Percentiles rank a stretch among this genome's conserved stretches.
Evolutionary conservation across 2,888 invertebrate species (phyloP).

Genomic region (Anodontia alba): DNA sequence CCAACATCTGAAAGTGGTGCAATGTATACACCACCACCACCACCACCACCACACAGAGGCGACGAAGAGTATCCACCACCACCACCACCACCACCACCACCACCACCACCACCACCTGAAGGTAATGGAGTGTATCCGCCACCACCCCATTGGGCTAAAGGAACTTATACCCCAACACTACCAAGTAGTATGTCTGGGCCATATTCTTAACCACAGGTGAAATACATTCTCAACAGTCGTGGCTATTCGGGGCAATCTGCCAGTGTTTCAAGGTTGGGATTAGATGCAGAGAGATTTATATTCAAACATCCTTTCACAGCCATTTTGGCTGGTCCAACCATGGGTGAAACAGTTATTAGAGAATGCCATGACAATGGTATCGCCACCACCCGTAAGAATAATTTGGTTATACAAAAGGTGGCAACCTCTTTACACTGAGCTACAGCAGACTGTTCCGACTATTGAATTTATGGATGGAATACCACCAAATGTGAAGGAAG

Average conservation of each 20-base stretch:
- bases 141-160: neutral
- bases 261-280: neutral
- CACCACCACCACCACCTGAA: constrained; percentile 11
- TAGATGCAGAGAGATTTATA: neutral
- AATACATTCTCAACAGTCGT: neutral
- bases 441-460: neutral
- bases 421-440: neutral
- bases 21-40: constrained; percentile 4
- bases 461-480: neutral
- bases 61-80: neutral
- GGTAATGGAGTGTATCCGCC: neutral
- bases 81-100: neutral
- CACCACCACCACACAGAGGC: neutral
- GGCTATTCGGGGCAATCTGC: neutral
- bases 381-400: neutral
- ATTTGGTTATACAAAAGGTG: constrained; percentile 2
- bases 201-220: neutral
- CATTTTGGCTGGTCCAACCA: neutral
- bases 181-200: neutral
- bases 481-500: neutral
- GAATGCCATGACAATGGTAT: neutral
- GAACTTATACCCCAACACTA: neutral
- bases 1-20: neutral
- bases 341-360: neutral
- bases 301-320: constrained; percentile 5